Base-by-base conservation (phyloP, 2,113 vertebrate genomes). In the Struthio camelus region DNA sequence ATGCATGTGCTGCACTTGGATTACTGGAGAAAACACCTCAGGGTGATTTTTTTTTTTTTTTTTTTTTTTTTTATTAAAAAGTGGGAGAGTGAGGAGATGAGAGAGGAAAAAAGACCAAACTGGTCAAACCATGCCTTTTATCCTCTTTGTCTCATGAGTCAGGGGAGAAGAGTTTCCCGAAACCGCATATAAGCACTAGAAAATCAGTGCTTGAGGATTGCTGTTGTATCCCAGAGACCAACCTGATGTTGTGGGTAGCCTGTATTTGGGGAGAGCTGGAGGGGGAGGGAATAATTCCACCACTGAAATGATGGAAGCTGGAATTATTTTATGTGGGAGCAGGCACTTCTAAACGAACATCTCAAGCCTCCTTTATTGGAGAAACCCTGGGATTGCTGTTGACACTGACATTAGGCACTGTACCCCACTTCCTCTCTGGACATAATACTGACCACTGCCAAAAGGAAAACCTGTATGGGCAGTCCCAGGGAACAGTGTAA, bases 1-100 rank as follows among this genome's bases (percentile, higher is more conserved):
- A 99, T 79, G 98, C 98, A 23, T 99, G 98, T 64, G 97, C 97
- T 62, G 98, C 98, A 58, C 97, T 99, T 96, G 98, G 98, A 24
- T 93, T 99, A 30, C 85, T 99, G 73, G 93, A 97, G 66, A 98
- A 97, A 93, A 90, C 95, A 10, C 23, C 53, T 44, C 76, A 91
- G 95, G 98, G 98, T 98, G 82, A 98, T 42, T 91, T 51, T 73
- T 75, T 9, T 71, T 91, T 65, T 97, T 51, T 73, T 75, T 9
- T 71, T 91, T 65, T 97, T 1, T 5, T 24, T 15, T 34, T 48
- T 72, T 42, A 67, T 36, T 51, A 36, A 61, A 73, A 79, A 65
- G 34, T 42, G 48, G 56, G 64, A 12, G 18, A 7, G 13, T 38
- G 10, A 34, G 53, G 42, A 19, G 38, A 36, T 3, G 24, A 27